Evolutionary conservation across 2,797 vertebrate genomes (phyloP), one percentile per base, ranked within the genome.

Genomic region (Okamejei kenojei): DNA sequence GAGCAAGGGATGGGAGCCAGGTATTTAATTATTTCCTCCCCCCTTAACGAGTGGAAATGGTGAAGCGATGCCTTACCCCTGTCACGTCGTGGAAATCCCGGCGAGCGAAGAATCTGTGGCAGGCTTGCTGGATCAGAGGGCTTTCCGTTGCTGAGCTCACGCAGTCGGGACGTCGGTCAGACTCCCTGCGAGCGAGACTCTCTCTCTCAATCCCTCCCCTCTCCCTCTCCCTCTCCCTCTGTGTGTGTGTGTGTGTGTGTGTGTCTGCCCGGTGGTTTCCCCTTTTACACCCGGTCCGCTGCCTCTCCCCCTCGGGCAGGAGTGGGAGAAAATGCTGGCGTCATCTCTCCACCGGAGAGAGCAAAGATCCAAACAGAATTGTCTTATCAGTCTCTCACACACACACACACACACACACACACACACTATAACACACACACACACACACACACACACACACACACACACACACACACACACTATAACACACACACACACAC

Each of bases 321-420:
- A 92, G 90, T 11, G 35, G 35, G 58, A 92, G 74, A 92, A 76
- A 76, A 76, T 58, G 68, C 90, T 74, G 26, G 71, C 90, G 90
- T 92, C 90, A 92, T 92, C 90, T 29, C 26, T 15, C 26, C 90
- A 92, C 71, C 15, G 68, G 90, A 35, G 90, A 13, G 3, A 61
- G 9, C 82, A 8, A 3, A 61, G 19, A 19, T 23, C 90, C 38
- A 92, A 54, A n/a, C 45, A 76, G 21, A n/a, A 29, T n/a, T 54
- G 35, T 35, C 65, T 68, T 68, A 88, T 19, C 71, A 45, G 29
- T 74, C 74, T 29, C 35, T 54, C 21, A 84, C 81, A 45, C n/a
- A 7, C 21, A 21, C 71, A 74, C 71, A 21, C 19, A 1, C 71
- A 23, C 71, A 21, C 35, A 23, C 71, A 73, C 71, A 19, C 17